Conservation (phyloP, 2,888 invertebrate species). For the Eupithecia insigniata region DNA sequence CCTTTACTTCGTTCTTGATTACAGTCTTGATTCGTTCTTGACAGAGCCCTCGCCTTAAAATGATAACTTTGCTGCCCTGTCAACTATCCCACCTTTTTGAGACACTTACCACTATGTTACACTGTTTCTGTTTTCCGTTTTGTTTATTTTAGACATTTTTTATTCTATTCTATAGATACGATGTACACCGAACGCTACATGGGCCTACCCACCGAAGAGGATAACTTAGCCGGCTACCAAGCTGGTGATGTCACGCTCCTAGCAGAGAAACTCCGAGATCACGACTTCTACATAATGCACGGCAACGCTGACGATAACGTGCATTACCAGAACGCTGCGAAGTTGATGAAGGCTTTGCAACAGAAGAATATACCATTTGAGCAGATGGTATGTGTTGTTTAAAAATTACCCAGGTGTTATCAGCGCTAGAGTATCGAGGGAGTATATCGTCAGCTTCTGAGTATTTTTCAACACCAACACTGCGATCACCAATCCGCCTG, state of each 20-base stretch:
- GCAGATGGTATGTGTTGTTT: constrained; percentile 89
- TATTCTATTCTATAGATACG: constrained; percentile 84
- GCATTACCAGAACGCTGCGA: constrained; percentile 92
- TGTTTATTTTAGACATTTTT: not conserved
- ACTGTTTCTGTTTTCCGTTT: not conserved
- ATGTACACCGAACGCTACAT: constrained; percentile 98
- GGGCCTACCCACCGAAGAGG: constrained; percentile 90
- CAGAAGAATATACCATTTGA: constrained; percentile 90
- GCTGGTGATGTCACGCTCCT: constrained; percentile 88
- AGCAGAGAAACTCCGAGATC: constrained; percentile 87
- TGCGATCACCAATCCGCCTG: too few relatives aligned
- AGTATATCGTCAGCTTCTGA: too few relatives aligned
- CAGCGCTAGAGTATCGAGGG: too few relatives aligned
- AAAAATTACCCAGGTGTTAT: too few relatives aligned
- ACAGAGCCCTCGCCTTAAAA: too few relatives aligned
- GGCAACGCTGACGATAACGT: constrained; percentile 97
- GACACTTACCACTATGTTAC: too few relatives aligned
- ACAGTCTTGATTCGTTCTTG: too few relatives aligned
- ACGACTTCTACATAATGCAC: constrained; percentile 92
- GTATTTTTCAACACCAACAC: too few relatives aligned
- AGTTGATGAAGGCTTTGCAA: constrained; percentile 90
- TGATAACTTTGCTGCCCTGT: too few relatives aligned
- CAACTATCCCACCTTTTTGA: too few relatives aligned
- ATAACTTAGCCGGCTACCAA: constrained; percentile 89
- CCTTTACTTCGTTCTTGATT: too few relatives aligned